phyloP scores from a whole-genome alignment of 1,140 invertebrate species.

The Batillaria attramentaria region DNA sequence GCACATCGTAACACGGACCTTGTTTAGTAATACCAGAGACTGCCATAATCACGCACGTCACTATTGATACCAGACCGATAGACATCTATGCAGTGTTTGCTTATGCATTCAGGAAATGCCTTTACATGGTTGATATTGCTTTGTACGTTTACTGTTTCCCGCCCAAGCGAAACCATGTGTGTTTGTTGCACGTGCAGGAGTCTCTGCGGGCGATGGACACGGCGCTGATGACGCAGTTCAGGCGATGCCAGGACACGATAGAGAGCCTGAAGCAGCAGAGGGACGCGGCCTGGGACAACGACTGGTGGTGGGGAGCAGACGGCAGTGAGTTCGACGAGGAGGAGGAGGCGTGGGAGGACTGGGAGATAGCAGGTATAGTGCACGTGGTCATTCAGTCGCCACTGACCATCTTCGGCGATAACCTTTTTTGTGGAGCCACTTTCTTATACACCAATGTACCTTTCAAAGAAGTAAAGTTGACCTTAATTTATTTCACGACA shows the following conservation, averaged over 20 bases:
- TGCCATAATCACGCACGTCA: too few species aligned
- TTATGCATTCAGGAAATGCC: too few species aligned
- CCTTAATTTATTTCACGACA: background rate
- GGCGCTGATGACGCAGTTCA: slow-evolving; percentile 34
- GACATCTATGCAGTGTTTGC: too few species aligned
- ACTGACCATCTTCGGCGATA: too few species aligned
- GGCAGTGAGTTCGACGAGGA: slow-evolving; percentile 21
- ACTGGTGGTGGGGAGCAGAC: slow-evolving; percentile 30
- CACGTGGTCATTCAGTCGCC: too few species aligned
- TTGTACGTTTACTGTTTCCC: too few species aligned
- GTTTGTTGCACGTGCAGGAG: slow-evolving; percentile 29
- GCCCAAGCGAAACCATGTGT: background rate
- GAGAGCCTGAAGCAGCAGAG: slow-evolving; percentile 35
- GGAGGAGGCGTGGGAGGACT: slow-evolving; percentile 40
- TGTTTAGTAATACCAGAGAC: too few species aligned
- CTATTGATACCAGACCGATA: too few species aligned
- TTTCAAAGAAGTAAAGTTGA: background rate
- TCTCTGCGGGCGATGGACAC: slow-evolving; percentile 34
- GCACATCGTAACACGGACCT: too few species aligned
- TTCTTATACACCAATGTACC: background rate
- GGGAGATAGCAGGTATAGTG: slow-evolving; percentile 31
- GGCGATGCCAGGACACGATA: slow-evolving; percentile 42
- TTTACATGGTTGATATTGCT: too few species aligned
- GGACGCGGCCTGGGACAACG: slow-evolving; percentile 19
- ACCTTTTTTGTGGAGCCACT: too few species aligned